Conservation (phyloP, 2,797 vertebrate genomes). For the Furcifer pardalis region DNA sequence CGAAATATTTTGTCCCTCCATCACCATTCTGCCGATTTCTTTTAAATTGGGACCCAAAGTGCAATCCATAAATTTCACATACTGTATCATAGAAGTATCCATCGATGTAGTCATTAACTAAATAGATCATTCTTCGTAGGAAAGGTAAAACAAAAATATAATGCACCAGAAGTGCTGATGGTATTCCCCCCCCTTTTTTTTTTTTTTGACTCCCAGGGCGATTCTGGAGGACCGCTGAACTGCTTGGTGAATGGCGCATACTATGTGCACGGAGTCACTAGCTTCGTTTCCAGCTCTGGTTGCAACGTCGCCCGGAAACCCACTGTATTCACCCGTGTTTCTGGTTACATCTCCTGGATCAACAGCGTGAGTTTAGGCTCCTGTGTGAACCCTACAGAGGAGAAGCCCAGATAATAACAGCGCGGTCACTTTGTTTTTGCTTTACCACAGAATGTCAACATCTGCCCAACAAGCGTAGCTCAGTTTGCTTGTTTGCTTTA, state of each 20-base stretch:
- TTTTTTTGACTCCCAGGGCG: slow-evolving; percentile 77
- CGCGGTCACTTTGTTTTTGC: background rate
- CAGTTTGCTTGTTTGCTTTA: background rate
- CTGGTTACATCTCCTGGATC: slow-evolving; percentile 88
- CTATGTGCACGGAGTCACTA: slow-evolving; percentile 87
- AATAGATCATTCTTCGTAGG: background rate
- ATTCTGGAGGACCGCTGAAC: slow-evolving; percentile 90
- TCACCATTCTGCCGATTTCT: background rate
- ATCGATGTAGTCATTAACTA: too few species aligned
- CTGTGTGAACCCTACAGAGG: background rate
- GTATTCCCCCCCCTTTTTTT: background rate
- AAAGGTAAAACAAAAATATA: background rate
- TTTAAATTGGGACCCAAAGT: background rate
- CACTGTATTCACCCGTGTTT: slow-evolving; percentile 88
- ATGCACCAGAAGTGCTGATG: background rate
- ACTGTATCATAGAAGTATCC: background rate
- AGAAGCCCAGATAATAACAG: background rate
- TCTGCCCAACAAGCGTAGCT: background rate
- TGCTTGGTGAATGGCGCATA: slow-evolving; percentile 81
- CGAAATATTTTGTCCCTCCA: background rate
- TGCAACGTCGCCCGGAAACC: slow-evolving; percentile 84
- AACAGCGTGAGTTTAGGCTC: slow-evolving; percentile 76
- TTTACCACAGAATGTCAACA: background rate
- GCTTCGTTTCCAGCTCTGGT: slow-evolving; percentile 87
- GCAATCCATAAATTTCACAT: background rate